Evolutionary conservation across 2,797 vertebrate genomes (phyloP).

Genomic region (Hippocampus kuda): DNA sequence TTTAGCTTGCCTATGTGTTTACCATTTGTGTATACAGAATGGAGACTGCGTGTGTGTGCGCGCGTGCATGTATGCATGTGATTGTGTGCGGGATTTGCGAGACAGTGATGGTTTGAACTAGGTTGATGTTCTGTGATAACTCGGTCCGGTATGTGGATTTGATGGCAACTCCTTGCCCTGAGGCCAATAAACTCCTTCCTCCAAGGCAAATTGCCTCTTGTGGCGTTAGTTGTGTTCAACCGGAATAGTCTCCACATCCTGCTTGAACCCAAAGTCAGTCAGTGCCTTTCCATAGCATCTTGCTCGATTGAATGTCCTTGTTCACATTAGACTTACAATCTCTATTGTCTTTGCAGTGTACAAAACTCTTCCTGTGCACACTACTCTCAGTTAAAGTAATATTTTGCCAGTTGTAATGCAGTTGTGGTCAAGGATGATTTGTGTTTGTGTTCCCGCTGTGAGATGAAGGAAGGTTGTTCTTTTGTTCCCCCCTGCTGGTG

Average conservation of each 20-base stretch:
- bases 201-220: constrained; percentile 61
- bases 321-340: too few relatives aligned
- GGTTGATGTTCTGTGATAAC: constrained; percentile 66
- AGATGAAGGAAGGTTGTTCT: neutral
- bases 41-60: constrained; percentile 13
- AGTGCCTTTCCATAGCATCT: neutral
- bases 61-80: constrained; percentile 7
- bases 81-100: constrained; percentile 33
- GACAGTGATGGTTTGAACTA: constrained; percentile 50
- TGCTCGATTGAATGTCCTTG: neutral
- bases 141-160: constrained; percentile 67
- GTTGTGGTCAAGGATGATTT: neutral
- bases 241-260: constrained; percentile 40
- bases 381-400: neutral
- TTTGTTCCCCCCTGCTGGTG: neutral
- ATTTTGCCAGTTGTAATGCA: neutral
- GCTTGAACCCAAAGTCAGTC: constrained; percentile 13
- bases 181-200: constrained; percentile 58
- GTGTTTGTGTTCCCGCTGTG: neutral
- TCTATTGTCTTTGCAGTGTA: too few relatives aligned
- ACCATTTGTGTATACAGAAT: constrained; percentile 19
- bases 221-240: constrained; percentile 48
- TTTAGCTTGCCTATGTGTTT: constrained; percentile 27
- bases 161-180: constrained; percentile 67
- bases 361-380: neutral